Conservation (phyloP, 2,797 vertebrate genomes). For the Peromyscus nudipes region DNA sequence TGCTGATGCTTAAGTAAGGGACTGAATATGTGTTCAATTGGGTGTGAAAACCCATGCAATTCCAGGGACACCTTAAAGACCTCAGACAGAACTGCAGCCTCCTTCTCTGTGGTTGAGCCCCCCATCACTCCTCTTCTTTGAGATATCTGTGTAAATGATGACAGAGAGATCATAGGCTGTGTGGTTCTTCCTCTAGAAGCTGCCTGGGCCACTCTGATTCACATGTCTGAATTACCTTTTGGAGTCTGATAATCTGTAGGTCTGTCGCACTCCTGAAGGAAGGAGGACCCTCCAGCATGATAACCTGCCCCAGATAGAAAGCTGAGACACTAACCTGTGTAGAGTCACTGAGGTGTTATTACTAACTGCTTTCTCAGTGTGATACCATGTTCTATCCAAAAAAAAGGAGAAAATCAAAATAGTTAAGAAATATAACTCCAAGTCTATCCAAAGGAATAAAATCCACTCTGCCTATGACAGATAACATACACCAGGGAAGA, state of each 20-base stretch:
- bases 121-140: rapidly evolving
- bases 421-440: too few species aligned
- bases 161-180: background rate
- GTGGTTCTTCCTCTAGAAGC: background rate
- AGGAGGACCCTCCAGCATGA: background rate
- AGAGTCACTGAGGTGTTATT: background rate
- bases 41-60: rapidly evolving
- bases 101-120: background rate
- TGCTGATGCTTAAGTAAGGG: background rate
- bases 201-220: background rate
- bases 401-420: background rate
- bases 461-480: background rate
- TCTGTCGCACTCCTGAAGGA: background rate
- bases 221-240: too few species aligned
- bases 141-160: background rate
- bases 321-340: background rate
- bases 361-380: background rate
- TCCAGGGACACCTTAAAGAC: background rate
- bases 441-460: background rate
- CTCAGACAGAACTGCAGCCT: rapidly evolving
- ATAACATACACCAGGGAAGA: background rate
- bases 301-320: background rate
- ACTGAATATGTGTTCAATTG: background rate
- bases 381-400: background rate
- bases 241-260: rapidly evolving